Percentiles rank a stretch among this genome's conserved stretches.
These are phyloP conservation scores for Nesoenas mayeri DNA, from an alignment of 2,113 vertebrate species.

Conservation along the genomic window DNA sequence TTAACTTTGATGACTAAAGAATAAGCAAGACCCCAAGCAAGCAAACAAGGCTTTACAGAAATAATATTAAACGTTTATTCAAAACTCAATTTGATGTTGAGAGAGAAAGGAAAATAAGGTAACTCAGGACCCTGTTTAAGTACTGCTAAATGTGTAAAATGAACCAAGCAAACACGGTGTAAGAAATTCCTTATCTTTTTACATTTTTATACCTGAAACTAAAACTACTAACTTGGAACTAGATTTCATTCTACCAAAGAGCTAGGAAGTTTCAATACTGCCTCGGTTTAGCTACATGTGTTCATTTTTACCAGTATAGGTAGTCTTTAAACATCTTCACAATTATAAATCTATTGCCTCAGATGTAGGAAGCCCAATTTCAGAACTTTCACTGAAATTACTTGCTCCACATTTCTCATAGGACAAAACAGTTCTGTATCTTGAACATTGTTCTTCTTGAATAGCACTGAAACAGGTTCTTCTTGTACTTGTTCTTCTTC, in stretches of 20 bases:
- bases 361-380: not conserved
- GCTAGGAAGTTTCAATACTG: not conserved
- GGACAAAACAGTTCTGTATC: not conserved
- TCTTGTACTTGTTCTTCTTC: not conserved
- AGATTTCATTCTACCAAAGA: not conserved
- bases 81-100: not conserved
- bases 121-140: not conserved
- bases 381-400: accelerated
- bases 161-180: not conserved
- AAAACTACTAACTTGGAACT: not conserved
- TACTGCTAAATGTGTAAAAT: not conserved
- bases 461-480: not conserved
- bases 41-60: not conserved
- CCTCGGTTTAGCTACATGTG: not conserved
- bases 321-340: not conserved
- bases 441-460: not conserved
- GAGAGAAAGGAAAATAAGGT: accelerated
- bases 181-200: not conserved
- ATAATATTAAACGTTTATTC: not conserved
- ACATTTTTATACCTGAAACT: not conserved
- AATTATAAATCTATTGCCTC: not conserved
- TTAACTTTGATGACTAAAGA: not conserved
- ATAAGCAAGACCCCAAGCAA: not conserved
- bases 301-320: not conserved
- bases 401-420: not conserved